These are phyloP conservation scores for Pyrocoelia pectoralis DNA, from an alignment of 2,888 invertebrate species.

Conservation along the genomic window DNA sequence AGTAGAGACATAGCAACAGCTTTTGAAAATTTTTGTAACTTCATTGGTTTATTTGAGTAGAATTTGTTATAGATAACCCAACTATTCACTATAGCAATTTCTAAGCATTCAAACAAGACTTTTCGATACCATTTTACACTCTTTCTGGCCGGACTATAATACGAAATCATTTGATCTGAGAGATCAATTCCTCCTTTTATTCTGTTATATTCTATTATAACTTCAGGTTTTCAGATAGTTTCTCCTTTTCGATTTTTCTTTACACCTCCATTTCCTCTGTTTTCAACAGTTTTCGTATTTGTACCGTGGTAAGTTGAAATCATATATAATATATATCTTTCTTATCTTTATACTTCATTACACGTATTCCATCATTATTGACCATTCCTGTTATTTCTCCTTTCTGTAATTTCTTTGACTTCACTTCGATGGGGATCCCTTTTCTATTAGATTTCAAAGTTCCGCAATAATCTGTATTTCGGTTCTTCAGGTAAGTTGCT, in stretches of 20 bases:
- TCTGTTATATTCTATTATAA: constrained; percentile 7
- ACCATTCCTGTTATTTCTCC: constrained; percentile 8
- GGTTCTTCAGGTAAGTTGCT: constrained; percentile 6
- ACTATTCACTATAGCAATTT: constrained; percentile 9
- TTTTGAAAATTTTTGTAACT: constrained; percentile 1
- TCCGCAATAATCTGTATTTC: constrained; percentile 10
- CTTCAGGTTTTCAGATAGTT: constrained; percentile 6
- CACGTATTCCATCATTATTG: constrained; percentile 8
- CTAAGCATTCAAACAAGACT: constrained; percentile 12
- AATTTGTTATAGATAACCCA: constrained; percentile 9
- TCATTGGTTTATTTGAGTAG: constrained; percentile 7
- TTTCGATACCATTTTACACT: constrained; percentile 6
- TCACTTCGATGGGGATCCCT: background rate
- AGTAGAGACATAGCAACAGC: constrained; percentile 1
- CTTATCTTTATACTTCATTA: constrained; percentile 7
- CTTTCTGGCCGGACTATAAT: constrained; percentile 10
- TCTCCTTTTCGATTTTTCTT: constrained; percentile 5
- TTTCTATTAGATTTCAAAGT: constrained; percentile 3
- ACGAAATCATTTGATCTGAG: constrained; percentile 6
- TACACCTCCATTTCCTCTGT: background rate
- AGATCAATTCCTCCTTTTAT: constrained; percentile 12
- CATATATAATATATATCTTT: background rate
- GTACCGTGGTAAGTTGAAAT: no score
- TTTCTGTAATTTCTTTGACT: constrained; percentile 9
- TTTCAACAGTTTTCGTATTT: background rate